Evolutionary conservation across 2,888 invertebrate genomes (phyloP), one percentile per base, ranked within the genome.

Genomic region (Flexamia atlantica): DNA sequence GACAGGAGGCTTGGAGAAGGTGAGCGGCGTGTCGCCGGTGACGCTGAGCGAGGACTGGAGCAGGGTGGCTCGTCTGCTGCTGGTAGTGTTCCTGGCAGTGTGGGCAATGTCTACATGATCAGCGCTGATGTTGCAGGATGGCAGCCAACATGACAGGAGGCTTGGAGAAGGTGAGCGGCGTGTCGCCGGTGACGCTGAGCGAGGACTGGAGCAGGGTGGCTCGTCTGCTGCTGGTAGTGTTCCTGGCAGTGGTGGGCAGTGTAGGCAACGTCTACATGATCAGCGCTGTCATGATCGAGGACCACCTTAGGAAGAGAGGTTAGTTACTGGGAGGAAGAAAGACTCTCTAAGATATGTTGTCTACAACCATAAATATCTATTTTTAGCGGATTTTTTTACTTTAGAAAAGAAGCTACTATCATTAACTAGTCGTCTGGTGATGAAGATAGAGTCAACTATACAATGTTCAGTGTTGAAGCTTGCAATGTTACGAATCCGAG

Each of bases 281-380:
- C 85, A 95, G 94, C 86, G 92, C 95, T 7, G 93, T 95, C 84
- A 94, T 95, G 92, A 94, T 94, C 53, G 94, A 95, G 87, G 94
- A 94, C 87, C 93, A 94, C 88, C 90, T 95, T 9, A 92, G 93
- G 88, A 93, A 93, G 89, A 91, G 93, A 91, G 95, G 94, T 94
- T n/a, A n/a, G n/a, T n/a, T n/a, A n/a, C n/a, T n/a, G n/a, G n/a
- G n/a, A n/a, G n/a, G n/a, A n/a, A n/a, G n/a, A n/a, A n/a, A n/a
- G n/a, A n/a, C n/a, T n/a, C n/a, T n/a, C n/a, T n/a, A n/a, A n/a
- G n/a, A n/a, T n/a, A n/a, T n/a, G n/a, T n/a, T n/a, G n/a, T n/a
- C n/a, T n/a, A n/a, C n/a, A n/a, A n/a, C n/a, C n/a, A n/a, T n/a
- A n/a, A n/a, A n/a, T n/a, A n/a, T n/a, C n/a, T n/a, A n/a, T n/a